Conservation (phyloP, 2,113 vertebrate genomes). For the Rhinolophus ferrumequinum region DNA sequence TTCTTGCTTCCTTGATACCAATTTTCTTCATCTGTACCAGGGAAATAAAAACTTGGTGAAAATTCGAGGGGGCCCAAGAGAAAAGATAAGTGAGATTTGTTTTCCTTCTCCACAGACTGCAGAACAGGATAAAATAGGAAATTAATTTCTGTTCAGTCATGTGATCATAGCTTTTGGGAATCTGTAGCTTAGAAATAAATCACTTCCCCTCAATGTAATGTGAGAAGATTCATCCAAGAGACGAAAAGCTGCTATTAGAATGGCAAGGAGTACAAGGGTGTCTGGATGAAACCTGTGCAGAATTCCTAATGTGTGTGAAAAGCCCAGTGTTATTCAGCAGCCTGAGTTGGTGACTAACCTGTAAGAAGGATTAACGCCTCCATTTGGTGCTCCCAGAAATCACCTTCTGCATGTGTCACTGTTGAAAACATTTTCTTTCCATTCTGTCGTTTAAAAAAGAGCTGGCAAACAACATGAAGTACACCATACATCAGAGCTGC, state of each 20-base stretch:
- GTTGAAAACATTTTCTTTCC: neutral
- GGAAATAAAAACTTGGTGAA: slow-evolving; percentile 24
- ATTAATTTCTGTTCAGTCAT: slow-evolving; percentile 40
- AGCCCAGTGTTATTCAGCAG: neutral
- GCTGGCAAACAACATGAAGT: neutral
- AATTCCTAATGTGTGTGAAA: slow-evolving; percentile 30
- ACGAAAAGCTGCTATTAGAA: slow-evolving; percentile 23
- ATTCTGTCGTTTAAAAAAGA: neutral
- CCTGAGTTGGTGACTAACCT: neutral
- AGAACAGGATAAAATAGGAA: slow-evolving; percentile 11
- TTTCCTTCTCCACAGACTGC: slow-evolving; percentile 32
- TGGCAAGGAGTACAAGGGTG: neutral
- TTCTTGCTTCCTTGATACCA: neutral
- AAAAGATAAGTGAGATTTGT: neutral
- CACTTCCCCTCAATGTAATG: slow-evolving; percentile 58
- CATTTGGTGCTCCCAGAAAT: neutral
- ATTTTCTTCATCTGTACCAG: slow-evolving; percentile 1
- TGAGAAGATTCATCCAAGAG: slow-evolving; percentile 67
- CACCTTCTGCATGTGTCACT: neutral
- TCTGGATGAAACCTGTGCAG: slow-evolving; percentile 42
- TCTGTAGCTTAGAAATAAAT: slow-evolving; percentile 60
- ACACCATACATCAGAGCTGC: slow-evolving; percentile 28
- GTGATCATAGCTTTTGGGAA: slow-evolving; percentile 53
- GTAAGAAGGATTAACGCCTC: neutral
- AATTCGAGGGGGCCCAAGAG: neutral